Evolutionary conservation across 2,113 vertebrate genomes (phyloP).

Genomic region (Myotis yumanensis): DNA sequence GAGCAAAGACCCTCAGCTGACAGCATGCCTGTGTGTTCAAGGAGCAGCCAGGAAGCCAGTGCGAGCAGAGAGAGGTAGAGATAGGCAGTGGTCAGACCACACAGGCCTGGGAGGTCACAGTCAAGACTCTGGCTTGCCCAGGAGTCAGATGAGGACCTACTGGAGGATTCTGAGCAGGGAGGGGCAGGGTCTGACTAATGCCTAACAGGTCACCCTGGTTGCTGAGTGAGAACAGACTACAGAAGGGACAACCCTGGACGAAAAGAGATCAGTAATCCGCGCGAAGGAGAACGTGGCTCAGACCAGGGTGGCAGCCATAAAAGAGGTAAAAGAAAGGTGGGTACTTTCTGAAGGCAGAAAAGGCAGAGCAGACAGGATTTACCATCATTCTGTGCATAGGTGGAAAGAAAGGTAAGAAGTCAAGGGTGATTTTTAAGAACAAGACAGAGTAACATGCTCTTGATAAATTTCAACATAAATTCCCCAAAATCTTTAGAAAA

Average conservation of each 20-base stretch:
- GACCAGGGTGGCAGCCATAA: too few relatives aligned
- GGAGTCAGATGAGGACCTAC: fast-evolving
- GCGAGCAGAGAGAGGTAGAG: neutral
- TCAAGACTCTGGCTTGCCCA: fast-evolving
- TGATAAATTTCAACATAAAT: neutral
- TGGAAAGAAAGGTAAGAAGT: neutral
- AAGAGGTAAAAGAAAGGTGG: neutral
- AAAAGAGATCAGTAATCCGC: neutral
- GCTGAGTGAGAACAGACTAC: neutral
- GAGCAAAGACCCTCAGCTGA: neutral
- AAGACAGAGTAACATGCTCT: neutral
- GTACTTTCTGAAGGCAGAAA: neutral
- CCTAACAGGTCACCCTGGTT: neutral
- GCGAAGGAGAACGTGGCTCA: fast-evolving
- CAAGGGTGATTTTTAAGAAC: neutral
- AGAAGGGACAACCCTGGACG: neutral
- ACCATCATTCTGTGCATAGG: neutral
- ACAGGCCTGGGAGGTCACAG: fast-evolving
- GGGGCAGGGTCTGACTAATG: neutral
- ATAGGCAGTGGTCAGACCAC: too few relatives aligned
- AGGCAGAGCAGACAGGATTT: neutral
- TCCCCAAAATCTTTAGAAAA: neutral
- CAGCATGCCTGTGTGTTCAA: fast-evolving
- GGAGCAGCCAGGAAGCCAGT: neutral
- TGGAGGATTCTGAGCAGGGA: neutral